Evolutionary conservation across 1,140 invertebrate species (phyloP), one percentile per base, ranked within the genome.

Genomic region (Hyles euphorbiae): DNA sequence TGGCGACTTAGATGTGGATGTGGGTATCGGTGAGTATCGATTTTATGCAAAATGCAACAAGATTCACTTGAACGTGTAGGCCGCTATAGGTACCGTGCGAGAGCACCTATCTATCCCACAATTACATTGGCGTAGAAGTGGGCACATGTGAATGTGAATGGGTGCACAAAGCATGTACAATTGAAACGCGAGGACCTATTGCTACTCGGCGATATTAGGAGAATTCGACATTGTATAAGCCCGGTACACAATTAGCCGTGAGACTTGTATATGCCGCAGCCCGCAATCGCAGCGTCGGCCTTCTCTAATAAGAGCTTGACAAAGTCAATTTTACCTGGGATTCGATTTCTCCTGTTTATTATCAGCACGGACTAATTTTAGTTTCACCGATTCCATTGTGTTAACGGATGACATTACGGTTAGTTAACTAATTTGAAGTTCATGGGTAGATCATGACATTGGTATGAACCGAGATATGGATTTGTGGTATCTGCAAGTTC

Each of bases 41-140:
- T 88, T 88, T 88, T 88, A 88, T 88, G 83, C 81, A 88, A 88
- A 88, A 85, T 86, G 83, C 82, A 88, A 88, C 83, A 86, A 87
- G 83, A 87, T 86, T 87, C 82, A 87, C 81, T 84, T 76, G 77
- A 80, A 83, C 76, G 71, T 66, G 75, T 68, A 65, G 76, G 69
- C 68, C 78, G 76, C 72, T 71, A 72, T 78, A 82, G 72, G 72
- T 81, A 77, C 71, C 72, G 77, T 72, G 72, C 65, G 63, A 71
- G 34, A 56, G 74, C 71, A 80, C 66, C 72, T 78, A 86, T 74
- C 72, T 73, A 70, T 72, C 70, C 65, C 70, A 67, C 78, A 86
- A 84, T 87, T 86, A 84, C 79, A 83, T 68, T 62, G 65, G 70
- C 67, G 72, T 73, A 72, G 70, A 68, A 77, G 74, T 70, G 67